Conservation (phyloP, 2,888 invertebrate species). For the Antheraea assamensis region DNA sequence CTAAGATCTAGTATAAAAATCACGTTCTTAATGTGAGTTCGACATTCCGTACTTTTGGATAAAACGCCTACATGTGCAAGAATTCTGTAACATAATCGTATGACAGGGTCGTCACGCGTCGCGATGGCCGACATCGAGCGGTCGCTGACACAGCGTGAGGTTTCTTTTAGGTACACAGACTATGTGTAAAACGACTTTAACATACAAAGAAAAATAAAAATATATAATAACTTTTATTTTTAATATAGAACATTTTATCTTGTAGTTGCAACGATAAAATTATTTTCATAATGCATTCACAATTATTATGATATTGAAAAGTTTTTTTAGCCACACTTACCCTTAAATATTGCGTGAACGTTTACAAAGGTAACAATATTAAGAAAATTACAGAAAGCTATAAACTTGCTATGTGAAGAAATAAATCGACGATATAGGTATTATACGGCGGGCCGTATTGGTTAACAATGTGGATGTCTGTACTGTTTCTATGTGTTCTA, state of each 20-base stretch:
- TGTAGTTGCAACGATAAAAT: too few species aligned
- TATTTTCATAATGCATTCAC: neutral
- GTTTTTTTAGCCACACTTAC: neutral
- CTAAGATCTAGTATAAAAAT: too few species aligned
- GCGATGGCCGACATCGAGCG: neutral
- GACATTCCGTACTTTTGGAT: neutral
- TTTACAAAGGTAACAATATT: neutral
- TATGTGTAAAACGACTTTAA: neutral
- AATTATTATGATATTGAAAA: neutral
- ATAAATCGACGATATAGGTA: constrained; percentile 7
- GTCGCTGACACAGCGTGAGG: neutral
- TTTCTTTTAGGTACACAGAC: neutral
- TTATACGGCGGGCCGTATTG: neutral
- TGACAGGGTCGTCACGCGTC: neutral
- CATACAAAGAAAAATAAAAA: neutral
- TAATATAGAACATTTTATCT: too few species aligned
- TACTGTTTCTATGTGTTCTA: neutral
- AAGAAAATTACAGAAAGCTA: neutral
- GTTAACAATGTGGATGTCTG: neutral
- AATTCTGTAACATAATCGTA: neutral
- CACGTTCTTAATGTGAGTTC: neutral
- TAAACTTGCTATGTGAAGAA: constrained; percentile 3
- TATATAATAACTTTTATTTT: neutral
- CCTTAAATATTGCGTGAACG: neutral
- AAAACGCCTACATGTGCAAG: neutral